Evolutionary conservation across 2,113 vertebrate genomes (phyloP).

Genomic region (Sorex araneus): DNA sequence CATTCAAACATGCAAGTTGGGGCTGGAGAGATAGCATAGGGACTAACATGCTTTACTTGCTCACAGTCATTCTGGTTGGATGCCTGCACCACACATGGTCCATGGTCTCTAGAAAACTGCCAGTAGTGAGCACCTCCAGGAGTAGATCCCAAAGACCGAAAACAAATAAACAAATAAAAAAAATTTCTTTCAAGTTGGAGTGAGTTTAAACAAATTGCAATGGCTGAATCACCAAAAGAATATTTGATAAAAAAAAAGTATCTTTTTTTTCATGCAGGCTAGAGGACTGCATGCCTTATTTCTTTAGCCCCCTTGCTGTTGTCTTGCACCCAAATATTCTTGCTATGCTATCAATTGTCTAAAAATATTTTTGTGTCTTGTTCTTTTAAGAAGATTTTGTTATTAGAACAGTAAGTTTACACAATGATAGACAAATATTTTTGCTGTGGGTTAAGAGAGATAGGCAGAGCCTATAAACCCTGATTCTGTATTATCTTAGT

Average conservation of each 20-base stretch:
- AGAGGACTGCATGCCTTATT: background rate
- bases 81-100: too few species aligned
- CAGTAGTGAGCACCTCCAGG: too few species aligned
- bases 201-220: slow-evolving; percentile 22
- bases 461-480: background rate
- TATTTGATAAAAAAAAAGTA: background rate
- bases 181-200: background rate
- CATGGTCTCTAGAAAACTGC: too few species aligned
- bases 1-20: background rate
- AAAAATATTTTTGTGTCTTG: background rate
- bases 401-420: background rate
- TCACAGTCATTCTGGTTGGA: too few species aligned
- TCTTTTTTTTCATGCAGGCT: background rate
- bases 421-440: background rate
- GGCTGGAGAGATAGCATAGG: too few species aligned
- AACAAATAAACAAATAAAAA: too few species aligned
- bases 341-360: background rate
- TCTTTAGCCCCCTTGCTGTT: background rate
- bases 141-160: too few species aligned
- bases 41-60: too few species aligned
- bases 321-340: background rate
- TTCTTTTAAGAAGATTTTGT: background rate
- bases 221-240: background rate
- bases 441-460: background rate
- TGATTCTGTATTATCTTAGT: background rate